A percentile compares a stretch with the other conserved stretches of the same genome.
Conservation (phyloP, 2,113 vertebrate genomes). For the Zosterops japonicus region DNA sequence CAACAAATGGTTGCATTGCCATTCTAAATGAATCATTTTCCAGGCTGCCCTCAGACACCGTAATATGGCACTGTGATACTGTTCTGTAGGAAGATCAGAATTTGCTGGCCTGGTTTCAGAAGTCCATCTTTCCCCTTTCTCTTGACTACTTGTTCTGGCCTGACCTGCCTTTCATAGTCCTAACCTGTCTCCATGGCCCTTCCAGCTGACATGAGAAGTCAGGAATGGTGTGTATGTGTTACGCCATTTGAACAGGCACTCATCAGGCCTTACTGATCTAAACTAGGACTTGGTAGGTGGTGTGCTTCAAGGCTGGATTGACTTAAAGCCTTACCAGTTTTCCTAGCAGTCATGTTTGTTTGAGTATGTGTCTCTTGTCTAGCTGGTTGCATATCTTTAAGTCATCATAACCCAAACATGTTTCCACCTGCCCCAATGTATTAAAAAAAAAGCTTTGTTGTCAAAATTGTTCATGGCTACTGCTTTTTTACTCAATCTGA, state of each 20-base stretch:
- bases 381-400: background rate
- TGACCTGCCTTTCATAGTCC: background rate
- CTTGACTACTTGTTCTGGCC: background rate
- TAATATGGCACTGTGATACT: background rate
- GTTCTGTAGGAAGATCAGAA: background rate
- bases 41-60: background rate
- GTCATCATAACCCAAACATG: accelerated
- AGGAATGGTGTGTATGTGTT: background rate
- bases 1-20: background rate
- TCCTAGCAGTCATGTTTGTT: background rate
- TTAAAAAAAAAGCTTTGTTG: background rate
- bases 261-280: background rate
- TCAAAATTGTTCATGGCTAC: background rate
- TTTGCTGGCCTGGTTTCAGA: background rate
- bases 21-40: background rate
- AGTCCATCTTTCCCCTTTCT: background rate
- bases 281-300: background rate
- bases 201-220: background rate
- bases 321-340: background rate
- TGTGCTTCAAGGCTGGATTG: background rate
- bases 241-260: background rate
- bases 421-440: background rate
- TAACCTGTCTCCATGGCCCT: background rate
- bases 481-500: background rate
- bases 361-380: background rate